Conservation (phyloP, 1,140 invertebrate species). For the Medauroidea extradentata region DNA sequence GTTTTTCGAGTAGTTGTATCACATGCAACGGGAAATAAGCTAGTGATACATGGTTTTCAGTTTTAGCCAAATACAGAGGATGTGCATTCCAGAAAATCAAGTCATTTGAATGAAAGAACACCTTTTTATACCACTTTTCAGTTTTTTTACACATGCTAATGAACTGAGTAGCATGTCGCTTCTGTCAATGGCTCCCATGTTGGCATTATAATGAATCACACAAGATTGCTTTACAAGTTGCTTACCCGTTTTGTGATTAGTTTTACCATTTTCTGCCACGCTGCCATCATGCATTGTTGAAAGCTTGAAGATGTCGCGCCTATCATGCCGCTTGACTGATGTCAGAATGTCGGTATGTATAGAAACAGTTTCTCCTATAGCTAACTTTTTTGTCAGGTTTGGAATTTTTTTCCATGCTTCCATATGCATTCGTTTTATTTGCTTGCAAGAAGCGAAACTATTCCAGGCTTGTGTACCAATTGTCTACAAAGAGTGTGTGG, state of each 20-base stretch:
- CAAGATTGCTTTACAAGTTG: constrained; percentile 26
- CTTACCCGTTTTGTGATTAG: constrained; percentile 20
- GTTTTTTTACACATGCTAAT: constrained; percentile 30
- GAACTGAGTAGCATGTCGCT: constrained; percentile 33
- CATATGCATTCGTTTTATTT: constrained; percentile 32
- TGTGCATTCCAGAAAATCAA: neutral
- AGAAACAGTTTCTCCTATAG: no score
- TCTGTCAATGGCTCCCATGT: constrained; percentile 37
- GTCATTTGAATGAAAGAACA: constrained; percentile 34
- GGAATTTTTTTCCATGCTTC: constrained; percentile 28
- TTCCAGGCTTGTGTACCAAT: constrained; percentile 38
- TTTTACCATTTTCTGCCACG: constrained; percentile 22
- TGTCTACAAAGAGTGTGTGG: constrained; percentile 39
- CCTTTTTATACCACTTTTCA: constrained; percentile 42
- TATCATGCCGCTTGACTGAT: constrained; percentile 32
- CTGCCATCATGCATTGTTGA: constrained; percentile 26
- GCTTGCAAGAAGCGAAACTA: constrained; percentile 29
- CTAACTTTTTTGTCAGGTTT: neutral
- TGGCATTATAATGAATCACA: constrained; percentile 31
- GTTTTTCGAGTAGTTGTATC: no score
- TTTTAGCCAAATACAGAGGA: neutral
- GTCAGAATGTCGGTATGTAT: constrained; percentile 23
- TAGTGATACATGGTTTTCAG: neutral
- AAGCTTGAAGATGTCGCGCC: constrained; percentile 31
- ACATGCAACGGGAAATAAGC: neutral